Conservation (phyloP, 2,797 vertebrate genomes). For the Anabacerthia variegaticeps region DNA sequence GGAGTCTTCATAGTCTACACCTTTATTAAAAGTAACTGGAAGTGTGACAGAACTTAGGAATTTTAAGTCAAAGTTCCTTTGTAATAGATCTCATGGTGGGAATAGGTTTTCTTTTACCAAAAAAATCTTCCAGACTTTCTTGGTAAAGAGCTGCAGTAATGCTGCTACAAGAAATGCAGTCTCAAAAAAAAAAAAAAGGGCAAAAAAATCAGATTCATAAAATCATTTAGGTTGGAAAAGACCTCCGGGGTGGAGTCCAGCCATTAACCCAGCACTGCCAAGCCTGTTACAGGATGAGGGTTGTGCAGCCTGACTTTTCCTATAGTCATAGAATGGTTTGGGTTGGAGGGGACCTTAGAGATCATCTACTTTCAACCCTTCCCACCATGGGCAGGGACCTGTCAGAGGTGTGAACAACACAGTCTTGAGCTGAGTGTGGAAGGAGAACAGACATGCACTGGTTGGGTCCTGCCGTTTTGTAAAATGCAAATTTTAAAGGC, state of each 20-base stretch:
- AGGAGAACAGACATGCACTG: neutral
- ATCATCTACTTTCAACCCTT: neutral
- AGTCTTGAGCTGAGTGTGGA: neutral
- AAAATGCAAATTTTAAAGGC: neutral
- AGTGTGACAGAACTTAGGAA: neutral
- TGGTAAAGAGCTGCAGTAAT: neutral
- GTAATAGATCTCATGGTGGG: neutral
- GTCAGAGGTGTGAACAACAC: neutral
- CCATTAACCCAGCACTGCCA: neutral
- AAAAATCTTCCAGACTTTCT: neutral
- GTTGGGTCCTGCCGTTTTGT: neutral
- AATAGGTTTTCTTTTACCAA: neutral
- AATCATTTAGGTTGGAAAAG: neutral
- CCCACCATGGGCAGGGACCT: neutral
- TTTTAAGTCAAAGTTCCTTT: neutral
- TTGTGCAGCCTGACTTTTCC: neutral
- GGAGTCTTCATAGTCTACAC: neutral
- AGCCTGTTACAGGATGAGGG: neutral
- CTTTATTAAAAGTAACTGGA: neutral
- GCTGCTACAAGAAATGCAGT: neutral
- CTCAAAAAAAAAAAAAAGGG: neutral
- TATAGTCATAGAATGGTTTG: neutral
- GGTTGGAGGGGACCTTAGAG: neutral
- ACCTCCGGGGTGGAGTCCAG: neutral
- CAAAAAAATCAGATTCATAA: neutral